Percentiles rank a stretch among this genome's conserved stretches.
Conservation (phyloP, 2,113 vertebrate genomes). For the Acrocephalus arundinaceus region DNA sequence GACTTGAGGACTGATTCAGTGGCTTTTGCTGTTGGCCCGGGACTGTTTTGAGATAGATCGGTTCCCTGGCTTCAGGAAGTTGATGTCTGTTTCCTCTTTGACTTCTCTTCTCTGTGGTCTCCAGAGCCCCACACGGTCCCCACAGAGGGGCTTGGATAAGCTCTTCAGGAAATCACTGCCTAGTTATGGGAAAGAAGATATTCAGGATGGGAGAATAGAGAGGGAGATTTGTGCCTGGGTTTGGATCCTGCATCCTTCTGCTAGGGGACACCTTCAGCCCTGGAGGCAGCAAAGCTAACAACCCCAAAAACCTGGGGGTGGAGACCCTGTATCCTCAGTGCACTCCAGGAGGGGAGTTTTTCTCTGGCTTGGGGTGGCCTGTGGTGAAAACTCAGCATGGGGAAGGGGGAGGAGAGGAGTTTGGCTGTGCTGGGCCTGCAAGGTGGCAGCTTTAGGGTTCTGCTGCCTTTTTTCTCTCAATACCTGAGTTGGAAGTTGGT, state of each 20-base stretch:
- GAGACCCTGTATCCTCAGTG: fast-evolving
- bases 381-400: not conserved
- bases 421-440: not conserved
- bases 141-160: not conserved
- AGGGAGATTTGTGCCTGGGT: not conserved
- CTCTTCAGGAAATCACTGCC: not conserved
- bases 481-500: not conserved
- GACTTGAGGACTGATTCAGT: not conserved
- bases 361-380: not conserved
- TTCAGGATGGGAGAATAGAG: not conserved
- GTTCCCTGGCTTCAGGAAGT: not conserved
- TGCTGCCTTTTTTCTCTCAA: not conserved
- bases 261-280: not conserved
- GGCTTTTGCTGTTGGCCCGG: not conserved
- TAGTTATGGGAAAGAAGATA: not conserved
- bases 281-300: not conserved
- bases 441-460: not conserved
- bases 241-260: not conserved
- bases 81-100: not conserved
- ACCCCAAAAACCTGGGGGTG: not conserved
- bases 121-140: fast-evolving
- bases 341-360: not conserved
- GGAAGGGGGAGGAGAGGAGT: not conserved
- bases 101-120: not conserved
- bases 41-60: not conserved